Percentiles rank a stretch among this genome's conserved stretches.
Conservation (phyloP, 23 tunicate genomes). For the Trididemnum miniatum region DNA sequence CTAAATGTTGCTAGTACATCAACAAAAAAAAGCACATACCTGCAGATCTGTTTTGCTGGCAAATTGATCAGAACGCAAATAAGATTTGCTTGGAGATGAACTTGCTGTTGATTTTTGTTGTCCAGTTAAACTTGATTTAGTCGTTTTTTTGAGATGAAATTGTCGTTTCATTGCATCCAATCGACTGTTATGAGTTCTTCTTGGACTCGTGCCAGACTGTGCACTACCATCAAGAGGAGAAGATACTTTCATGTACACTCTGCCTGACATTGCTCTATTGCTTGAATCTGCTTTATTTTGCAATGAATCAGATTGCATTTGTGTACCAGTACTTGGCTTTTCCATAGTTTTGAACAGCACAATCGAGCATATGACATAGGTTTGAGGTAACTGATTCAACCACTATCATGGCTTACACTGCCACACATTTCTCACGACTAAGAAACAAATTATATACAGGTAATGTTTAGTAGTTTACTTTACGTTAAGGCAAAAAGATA, state of each 20-base stretch:
- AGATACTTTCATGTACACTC: neutral
- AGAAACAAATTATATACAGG: too few relatives aligned
- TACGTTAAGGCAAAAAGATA: too few relatives aligned
- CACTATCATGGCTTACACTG: too few relatives aligned
- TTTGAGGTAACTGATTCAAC: too few relatives aligned
- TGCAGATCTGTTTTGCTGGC: too few relatives aligned
- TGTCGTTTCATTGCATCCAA: slow-evolving; percentile 68
- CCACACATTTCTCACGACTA: too few relatives aligned
- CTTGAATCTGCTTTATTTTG: neutral
- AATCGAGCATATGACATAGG: too few relatives aligned
- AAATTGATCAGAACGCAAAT: too few relatives aligned
- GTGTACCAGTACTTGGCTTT: neutral
- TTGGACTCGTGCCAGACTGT: neutral
- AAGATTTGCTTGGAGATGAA: too few relatives aligned
- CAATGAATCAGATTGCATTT: neutral
- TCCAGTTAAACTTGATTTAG: slow-evolving; percentile 17
- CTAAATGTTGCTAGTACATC: too few relatives aligned
- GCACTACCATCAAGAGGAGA: neutral
- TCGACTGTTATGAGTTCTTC: slow-evolving; percentile 36
- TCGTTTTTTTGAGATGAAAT: slow-evolving; percentile 33
- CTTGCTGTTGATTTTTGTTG: neutral
- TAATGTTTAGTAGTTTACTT: too few relatives aligned
- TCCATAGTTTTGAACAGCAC: neutral
- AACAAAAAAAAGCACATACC: too few relatives aligned
- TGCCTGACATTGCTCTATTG: neutral